Evolutionary conservation across 2,113 vertebrate species (phyloP), one percentile per base, ranked within the genome.

Genomic region (Typhlomys cinereus): DNA sequence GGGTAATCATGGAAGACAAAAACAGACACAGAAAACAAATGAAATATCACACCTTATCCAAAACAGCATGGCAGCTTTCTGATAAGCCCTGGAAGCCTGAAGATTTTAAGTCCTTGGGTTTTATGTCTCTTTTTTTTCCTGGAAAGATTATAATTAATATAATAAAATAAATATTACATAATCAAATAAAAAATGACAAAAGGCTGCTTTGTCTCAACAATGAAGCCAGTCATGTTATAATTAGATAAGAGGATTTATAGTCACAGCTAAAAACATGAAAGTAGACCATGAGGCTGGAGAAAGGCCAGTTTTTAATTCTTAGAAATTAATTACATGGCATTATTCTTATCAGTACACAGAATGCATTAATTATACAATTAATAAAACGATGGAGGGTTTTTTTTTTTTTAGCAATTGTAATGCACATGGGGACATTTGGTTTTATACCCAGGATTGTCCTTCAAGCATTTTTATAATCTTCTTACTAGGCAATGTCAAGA

Each of bases 281-380:
- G 98, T 98, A 97, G 98, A 98, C 98, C 96, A 97, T 90, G 96
- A 97, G 96, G 95, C 97, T 1, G 92, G 97, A 98, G 98, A 98
- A 98, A 98, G 96, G 96, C 95, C 97, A 98, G 96, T 97, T 98
- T 98, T 98, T 97, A 98, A 98, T 98, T 98, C 98, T 98, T 97
- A 97, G 98, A 98, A 98, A 98, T 98, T 98, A 98, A 98, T 98
- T 98, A 98, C 98, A 98, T 97, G 97, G 98, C 97, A 98, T 98
- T 98, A 98, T 97, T 98, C 96, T 98, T 98, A 98, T 98, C 98
- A 93, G 97, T 98, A 98, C 97, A 98, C 97, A 98, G 97, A 97
- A 98, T 97, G 97, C 98, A 98, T 98, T 98, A 98, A 98, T 98
- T 98, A 98, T 97, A 98, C 98, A 98, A 98, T 98, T 98, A 98